A percentile compares a stretch with the other conserved stretches of the same genome.
Evolutionary conservation across 2,113 vertebrate genomes (phyloP).

Genomic region (Dasyornis broadbenti): DNA sequence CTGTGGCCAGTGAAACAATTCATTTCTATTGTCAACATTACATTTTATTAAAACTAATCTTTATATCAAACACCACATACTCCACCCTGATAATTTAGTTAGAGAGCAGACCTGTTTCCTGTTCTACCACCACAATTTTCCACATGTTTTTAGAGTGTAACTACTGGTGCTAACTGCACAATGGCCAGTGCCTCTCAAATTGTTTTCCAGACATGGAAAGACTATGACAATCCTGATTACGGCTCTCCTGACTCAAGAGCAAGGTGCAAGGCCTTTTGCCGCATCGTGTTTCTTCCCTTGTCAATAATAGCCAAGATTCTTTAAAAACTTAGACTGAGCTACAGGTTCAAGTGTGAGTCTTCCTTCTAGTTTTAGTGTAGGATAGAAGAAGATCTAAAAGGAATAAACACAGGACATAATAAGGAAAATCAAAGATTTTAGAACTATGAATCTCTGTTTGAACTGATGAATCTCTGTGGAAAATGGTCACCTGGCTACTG

Average conservation of each 20-base stretch:
- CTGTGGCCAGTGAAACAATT: neutral
- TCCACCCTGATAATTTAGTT: neutral
- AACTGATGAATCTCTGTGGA: neutral
- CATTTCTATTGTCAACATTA: neutral
- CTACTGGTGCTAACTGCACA: neutral
- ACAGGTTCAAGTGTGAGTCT: neutral
- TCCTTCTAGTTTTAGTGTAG: neutral
- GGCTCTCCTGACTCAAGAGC: neutral
- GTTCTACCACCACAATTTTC: neutral
- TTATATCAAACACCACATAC: neutral
- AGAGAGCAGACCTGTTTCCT: neutral
- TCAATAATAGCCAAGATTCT: neutral
- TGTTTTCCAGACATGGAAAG: neutral
- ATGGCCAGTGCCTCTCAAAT: neutral
- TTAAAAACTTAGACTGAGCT: neutral
- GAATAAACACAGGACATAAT: neutral
- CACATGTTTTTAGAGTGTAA: neutral
- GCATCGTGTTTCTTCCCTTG: neutral
- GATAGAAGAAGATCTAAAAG: neutral
- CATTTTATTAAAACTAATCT: slow-evolving; percentile 7
- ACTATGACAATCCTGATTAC: neutral
- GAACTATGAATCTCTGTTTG: neutral
- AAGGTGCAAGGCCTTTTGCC: neutral
- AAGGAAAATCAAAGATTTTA: neutral
- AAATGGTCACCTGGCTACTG: neutral